Conservation (phyloP, 2,797 vertebrate genomes). For the Pogonophryne albipinna region DNA sequence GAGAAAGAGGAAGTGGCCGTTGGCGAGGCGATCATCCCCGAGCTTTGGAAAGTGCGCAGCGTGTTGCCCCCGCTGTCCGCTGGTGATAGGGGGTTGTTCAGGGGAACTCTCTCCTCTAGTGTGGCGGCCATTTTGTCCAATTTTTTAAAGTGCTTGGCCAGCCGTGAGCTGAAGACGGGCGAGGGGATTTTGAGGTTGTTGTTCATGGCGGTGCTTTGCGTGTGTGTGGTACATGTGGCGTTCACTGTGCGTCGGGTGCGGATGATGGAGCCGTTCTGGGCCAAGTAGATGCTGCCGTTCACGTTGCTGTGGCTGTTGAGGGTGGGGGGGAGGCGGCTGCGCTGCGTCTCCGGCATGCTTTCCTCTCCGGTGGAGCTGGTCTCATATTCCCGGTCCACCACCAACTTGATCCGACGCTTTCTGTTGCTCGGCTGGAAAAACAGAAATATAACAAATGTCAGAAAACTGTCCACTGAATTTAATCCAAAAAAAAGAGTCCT, state of each 20-base stretch:
- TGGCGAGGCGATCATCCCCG: conserved; percentile 71
- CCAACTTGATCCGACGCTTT: conserved; percentile 92
- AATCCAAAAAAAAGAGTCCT: no score
- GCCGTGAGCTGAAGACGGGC: conserved; percentile 82
- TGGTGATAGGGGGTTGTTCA: conserved; percentile 78
- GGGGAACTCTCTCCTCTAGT: conserved; percentile 90
- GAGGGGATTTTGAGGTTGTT: conserved; percentile 87
- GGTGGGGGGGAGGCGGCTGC: conserved; percentile 80
- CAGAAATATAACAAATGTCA: conserved; percentile 10
- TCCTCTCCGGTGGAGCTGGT: conserved; percentile 96
- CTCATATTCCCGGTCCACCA: conserved; percentile 93
- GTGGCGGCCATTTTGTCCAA: conserved; percentile 94
- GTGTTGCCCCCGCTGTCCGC: conserved; percentile 61
- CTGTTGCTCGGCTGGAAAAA: conserved; percentile 76
- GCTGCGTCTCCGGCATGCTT: conserved; percentile 88
- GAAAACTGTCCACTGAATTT: not conserved
- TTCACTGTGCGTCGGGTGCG: conserved; percentile 89
- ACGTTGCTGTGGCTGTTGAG: conserved; percentile 84
- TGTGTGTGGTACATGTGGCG: conserved; percentile 37
- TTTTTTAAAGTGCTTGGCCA: conserved; percentile 95
- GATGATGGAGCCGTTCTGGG: conserved; percentile 96
- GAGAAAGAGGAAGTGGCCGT: conserved; percentile 62
- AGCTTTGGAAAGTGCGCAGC: conserved; percentile 69
- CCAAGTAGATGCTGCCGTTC: conserved; percentile 92
- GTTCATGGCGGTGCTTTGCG: conserved; percentile 75